Evolutionary conservation across 1,140 invertebrate species (phyloP), one percentile per base, ranked within the genome.

Genomic region (Megalopta genalis): DNA sequence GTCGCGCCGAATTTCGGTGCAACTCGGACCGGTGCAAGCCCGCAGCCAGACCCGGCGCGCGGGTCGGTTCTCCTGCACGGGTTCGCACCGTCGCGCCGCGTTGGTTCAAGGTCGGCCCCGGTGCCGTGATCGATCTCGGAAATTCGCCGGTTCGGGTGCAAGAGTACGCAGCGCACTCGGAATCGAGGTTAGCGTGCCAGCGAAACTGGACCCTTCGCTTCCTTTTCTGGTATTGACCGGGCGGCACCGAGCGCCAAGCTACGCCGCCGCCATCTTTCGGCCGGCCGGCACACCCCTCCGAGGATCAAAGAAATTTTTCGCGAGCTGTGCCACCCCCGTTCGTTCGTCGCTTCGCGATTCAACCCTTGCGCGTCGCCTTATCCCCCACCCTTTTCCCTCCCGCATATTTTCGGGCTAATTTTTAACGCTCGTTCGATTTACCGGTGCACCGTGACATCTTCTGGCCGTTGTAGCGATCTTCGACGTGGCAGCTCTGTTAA

Each of bases 111-210:
- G 76, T 42, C 67, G 37, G n/a, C n/a, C 12, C 21, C 57, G 21
- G 25, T 21, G 49, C 27, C 18, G 42, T 42, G 25, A 71, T 77
- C 59, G 76, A 78, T 25, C 60, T 8, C 0, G 16, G 16, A 16
- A 27, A 52, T 64, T 52, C 18, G 12, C 49, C 42, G 16, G 77
- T 74, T 78, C 68, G 69, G 25, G 52, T 42, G 69, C 60, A 66
- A 42, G 60, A 25, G 67, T 57, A 73, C 77, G 59, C n/a, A 39
- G 42, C 42, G 66, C 75, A 25, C 46, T 71, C 69, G 25, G 76
- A 85, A 91, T 89, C 76, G 90, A 71, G 90, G 91, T 91, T 91
- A 91, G 88, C 90, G 87, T 91, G 90, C 88, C 90, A 84, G 73
- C 76, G 86, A 87, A 86, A 77, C 86, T 75, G 73, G 70, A 74